Conservation (phyloP, 2,797 vertebrate species). For the Florisuga fusca region DNA sequence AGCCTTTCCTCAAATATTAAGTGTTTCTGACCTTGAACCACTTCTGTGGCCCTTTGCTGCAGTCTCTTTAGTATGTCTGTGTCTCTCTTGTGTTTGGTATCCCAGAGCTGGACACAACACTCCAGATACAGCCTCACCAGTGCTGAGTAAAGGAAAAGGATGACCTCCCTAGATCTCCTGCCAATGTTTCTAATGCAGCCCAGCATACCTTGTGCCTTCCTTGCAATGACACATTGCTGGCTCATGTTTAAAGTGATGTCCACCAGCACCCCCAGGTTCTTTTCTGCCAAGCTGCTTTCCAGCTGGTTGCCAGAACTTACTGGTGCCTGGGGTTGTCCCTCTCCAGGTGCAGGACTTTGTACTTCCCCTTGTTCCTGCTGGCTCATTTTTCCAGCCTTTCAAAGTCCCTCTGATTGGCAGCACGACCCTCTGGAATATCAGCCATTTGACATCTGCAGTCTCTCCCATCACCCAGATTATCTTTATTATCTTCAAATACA, state of each 20-base stretch:
- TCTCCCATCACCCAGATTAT: neutral
- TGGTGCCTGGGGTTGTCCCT: neutral
- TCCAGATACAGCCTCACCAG: neutral
- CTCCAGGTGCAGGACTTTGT: neutral
- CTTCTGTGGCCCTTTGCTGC: neutral
- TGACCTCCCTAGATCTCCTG: neutral
- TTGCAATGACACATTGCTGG: neutral
- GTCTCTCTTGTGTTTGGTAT: neutral
- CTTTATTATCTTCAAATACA: neutral
- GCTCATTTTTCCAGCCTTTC: neutral
- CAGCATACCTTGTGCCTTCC: neutral
- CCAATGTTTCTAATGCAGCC: neutral
- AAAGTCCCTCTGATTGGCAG: neutral
- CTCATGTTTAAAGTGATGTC: neutral
- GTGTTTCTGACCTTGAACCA: neutral
- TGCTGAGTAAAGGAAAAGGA: neutral
- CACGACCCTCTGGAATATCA: neutral
- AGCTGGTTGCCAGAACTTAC: neutral
- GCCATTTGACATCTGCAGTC: neutral
- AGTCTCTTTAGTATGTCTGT: neutral
- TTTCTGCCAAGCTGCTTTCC: neutral
- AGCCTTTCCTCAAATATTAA: neutral
- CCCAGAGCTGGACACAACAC: neutral
- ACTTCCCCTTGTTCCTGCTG: neutral
- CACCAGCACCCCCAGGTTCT: fast-evolving